Base-by-base conservation (phyloP, 1,140 invertebrate genomes). In the Diabrotica virgifera region DNA sequence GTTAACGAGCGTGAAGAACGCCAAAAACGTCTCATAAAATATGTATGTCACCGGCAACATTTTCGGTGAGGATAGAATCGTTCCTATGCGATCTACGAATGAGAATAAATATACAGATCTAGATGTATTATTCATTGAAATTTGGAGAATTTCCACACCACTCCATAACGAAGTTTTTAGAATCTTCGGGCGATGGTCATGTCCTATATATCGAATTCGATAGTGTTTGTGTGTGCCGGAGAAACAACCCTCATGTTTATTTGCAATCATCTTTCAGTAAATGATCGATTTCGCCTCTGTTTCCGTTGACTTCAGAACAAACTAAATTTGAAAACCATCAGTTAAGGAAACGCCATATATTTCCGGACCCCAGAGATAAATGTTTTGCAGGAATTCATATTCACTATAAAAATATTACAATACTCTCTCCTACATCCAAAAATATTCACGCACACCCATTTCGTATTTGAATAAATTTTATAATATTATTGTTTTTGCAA, bases 1-100 rank as follows among this genome's bases (percentile, higher is more conserved):
- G 40, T 46, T 46, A 46, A 46, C 40, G 40, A 46, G 40, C 40
- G 40, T 46, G 40, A 46, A 46, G 40, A 46, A n/a, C 40, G 40
- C 40, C 40, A 46, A 46, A 46, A 46, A 10, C 40, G 40, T 46
- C 40, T 46, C 40, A 46, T 46, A 46, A 46, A 46, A 46, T 46
- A 46, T 46, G 8, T 46, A 46, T 46, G 40, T 46, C 40, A 46
- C 40, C 40, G 24, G 24, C 24, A 46, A 6, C 40, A 46, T 46
- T 46, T n/a, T n/a, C n/a, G 8, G 2, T 46, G 40, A 46, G n/a
- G n/a, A 46, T 46, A n/a, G 40, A 46, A 6, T 46, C 40, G 8
- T 5, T n/a, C n/a, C 40, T 8, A n/a, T 46, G 40, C n/a, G 40
- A 46, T 5, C 40, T 8, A 46, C n/a, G 24, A 24, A 24, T 24